Conservation (phyloP, 2,113 vertebrate species). For the Thunnus thynnus region DNA sequence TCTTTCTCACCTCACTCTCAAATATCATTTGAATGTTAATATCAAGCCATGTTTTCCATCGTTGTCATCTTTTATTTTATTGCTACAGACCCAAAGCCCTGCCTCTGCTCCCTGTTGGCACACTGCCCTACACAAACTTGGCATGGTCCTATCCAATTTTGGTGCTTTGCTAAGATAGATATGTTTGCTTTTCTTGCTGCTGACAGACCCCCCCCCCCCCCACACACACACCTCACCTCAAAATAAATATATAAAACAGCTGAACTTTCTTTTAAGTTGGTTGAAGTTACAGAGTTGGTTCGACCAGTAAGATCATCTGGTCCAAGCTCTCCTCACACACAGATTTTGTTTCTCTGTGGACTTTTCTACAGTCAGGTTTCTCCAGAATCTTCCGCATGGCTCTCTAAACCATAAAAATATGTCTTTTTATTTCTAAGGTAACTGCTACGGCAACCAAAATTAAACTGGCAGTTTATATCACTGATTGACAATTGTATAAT, state of each 20-base stretch:
- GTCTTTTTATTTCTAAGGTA: neutral
- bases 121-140: slow-evolving; percentile 72
- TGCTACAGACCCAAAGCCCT: slow-evolving; percentile 46
- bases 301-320: neutral
- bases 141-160: slow-evolving; percentile 81
- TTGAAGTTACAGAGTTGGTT: slow-evolving; percentile 43
- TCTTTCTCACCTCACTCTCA: slow-evolving; percentile 19
- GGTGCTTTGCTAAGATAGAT: slow-evolving; percentile 83
- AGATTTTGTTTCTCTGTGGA: neutral
- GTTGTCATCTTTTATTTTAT: slow-evolving; percentile 64
- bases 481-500: neutral
- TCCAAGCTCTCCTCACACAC: neutral
- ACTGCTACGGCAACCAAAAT: neutral
- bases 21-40: slow-evolving; percentile 46
- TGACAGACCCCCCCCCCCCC: slow-evolving; percentile 66
- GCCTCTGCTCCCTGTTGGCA: slow-evolving; percentile 69
- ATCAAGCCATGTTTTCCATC: slow-evolving; percentile 37
- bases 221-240: slow-evolving; percentile 50
- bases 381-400: neutral
- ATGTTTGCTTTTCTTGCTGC: slow-evolving; percentile 79
- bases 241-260: slow-evolving; percentile 78
- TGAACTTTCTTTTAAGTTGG: slow-evolving; percentile 73
- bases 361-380: neutral
- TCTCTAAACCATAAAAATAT: neutral
- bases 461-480: neutral